These are phyloP conservation scores for Diploscapter pachys DNA, from an alignment of 1,140 invertebrate species.

Conservation along the genomic window DNA sequence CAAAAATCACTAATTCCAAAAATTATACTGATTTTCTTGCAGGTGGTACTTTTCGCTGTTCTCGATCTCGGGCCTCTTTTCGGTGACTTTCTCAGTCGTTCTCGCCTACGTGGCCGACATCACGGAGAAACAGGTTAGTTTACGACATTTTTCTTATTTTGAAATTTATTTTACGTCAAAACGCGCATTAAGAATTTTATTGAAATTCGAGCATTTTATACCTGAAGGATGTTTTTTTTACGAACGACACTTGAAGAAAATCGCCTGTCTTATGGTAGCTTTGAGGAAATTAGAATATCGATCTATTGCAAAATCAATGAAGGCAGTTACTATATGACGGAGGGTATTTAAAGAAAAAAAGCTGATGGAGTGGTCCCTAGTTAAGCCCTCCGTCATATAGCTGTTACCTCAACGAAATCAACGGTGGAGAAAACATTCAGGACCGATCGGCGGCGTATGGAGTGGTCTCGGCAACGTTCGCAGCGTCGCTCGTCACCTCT, in stretches of 20 bases:
- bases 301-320: no score
- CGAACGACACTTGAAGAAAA: no score
- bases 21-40: conserved; percentile 31
- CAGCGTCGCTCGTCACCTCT: conserved; percentile 91
- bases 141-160: neutral
- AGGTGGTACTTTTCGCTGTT: conserved; percentile 99
- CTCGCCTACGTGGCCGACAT: conserved; percentile 99
- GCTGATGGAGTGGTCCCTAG: no score
- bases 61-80: conserved; percentile 94
- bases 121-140: conserved; percentile 74
- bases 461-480: conserved; percentile 93
- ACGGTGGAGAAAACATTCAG: conserved; percentile 60
- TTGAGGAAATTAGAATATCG: no score
- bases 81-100: conserved; percentile 92
- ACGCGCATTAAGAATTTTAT: neutral
- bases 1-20: conserved; percentile 3
- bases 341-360: no score
- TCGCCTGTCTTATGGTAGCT: no score
- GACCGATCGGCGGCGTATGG: conserved; percentile 94
- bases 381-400: no score
- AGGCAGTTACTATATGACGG: no score
- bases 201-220: no score
- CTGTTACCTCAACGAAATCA: neutral
- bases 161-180: neutral
- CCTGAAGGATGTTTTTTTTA: no score